Percentiles rank a stretch among this genome's conserved stretches.
Evolutionary conservation across 1,140 invertebrate genomes (phyloP).

Genomic region (Leucophenga varia): DNA sequence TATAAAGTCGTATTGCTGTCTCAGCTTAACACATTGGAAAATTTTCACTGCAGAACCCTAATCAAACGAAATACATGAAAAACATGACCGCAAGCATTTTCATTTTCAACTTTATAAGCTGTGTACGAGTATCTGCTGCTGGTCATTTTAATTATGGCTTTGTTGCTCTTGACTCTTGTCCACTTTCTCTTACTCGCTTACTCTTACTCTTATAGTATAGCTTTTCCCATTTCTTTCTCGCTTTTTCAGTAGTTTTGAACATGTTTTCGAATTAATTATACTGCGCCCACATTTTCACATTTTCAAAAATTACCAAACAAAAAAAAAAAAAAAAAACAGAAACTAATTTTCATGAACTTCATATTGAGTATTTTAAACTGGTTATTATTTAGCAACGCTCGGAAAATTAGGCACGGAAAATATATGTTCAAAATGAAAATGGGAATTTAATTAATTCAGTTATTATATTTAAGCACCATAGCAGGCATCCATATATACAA

Average conservation of each 20-base stretch:
- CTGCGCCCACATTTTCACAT: neutral
- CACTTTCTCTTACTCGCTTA: constrained; percentile 3
- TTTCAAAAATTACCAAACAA: no score
- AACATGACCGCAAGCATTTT: neutral
- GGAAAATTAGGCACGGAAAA: no score
- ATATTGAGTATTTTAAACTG: no score
- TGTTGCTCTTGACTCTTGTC: constrained; percentile 8
- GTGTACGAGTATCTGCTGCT: neutral
- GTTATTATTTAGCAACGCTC: no score
- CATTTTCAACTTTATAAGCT: no score
- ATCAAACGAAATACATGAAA: constrained; percentile 23
- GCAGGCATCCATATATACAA: no score
- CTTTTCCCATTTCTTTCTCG: constrained; percentile 1
- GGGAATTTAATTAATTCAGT: constrained; percentile 53
- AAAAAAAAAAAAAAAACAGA: no score
- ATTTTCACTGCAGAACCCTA: constrained; percentile 25
- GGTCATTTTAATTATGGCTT: constrained; percentile 34
- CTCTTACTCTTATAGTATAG: constrained; percentile 1
- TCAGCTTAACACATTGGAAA: constrained; percentile 6
- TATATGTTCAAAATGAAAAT: constrained; percentile 22
- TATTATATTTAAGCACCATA: constrained; percentile 45
- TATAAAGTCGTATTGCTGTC: neutral
- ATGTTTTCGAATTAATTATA: constrained; percentile 2
- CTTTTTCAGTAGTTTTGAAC: neutral
- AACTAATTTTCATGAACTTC: no score